Evolutionary conservation across 2,797 vertebrate species (phyloP), one percentile per base, ranked within the genome.

Genomic region (Hyperoplus immaculatus): DNA sequence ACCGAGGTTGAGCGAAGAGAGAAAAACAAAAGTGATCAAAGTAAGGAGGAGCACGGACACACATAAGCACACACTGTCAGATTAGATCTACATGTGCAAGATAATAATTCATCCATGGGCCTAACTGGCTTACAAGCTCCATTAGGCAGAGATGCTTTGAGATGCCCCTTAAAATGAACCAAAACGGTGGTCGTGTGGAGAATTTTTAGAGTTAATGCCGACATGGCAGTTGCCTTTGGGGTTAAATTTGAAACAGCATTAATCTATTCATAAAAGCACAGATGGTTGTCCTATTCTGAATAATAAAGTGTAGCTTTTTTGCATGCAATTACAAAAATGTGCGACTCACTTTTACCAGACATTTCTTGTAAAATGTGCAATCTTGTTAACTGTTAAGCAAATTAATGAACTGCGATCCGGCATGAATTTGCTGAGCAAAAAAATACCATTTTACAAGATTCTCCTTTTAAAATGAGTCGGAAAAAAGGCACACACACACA

Each of bases 141-240:
- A 85, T 84, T 75, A 69, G 46, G 47, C 64, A 71, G 65, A 81
- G 75, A 29, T 29, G 29, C 74, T 83, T 59, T 50, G 56, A 69
- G 69, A 80, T 80, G 72, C 55, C 78, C 75, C 29, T 59, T 18
- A 67, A 82, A 82, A 72, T 77, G 68, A 87, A 77, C 76, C 53
- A 72, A 84, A 71, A 59, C 18, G 16, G 43, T 9, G 42, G 42
- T 36, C 73, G 18, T 11, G 69, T 29, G 42, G 49, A 64, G 60
- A 58, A 46, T 38, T 51, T 21, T 47, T 43, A 69, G 7, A 14
- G 53, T 45, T 50, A 4, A 15, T 70, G 46, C 68, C 69, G 57
- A 86, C 46, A 8, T 13, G 41, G 64, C 49, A 72, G 51, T 21
- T 36, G 58, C 60, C 21, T 47, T 10, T 5, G 10, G 65, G 15